Percentiles rank a stretch among this genome's conserved stretches.
Conservation (phyloP, 2,113 vertebrate genomes). For the Catharus fuscescens region DNA sequence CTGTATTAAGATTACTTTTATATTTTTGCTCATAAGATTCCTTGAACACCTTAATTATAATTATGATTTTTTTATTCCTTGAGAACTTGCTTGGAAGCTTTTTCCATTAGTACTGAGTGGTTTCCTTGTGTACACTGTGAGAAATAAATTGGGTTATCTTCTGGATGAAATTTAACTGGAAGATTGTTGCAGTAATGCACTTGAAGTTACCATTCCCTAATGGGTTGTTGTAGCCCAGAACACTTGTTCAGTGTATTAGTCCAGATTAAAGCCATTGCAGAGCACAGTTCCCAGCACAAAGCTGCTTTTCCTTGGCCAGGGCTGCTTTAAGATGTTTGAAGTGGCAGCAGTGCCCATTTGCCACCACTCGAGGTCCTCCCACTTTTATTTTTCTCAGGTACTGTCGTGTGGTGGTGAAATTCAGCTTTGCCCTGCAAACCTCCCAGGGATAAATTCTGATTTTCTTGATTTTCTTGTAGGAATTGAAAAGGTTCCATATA, state of each 20-base stretch:
- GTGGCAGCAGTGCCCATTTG: neutral
- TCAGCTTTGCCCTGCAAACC: neutral
- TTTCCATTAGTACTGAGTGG: neutral
- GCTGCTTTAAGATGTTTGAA: neutral
- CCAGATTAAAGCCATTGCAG: neutral
- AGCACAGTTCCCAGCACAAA: neutral
- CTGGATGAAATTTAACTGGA: neutral
- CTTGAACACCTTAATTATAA: neutral
- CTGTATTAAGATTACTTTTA: neutral
- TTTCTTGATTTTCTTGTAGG: neutral
- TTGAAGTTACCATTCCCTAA: neutral
- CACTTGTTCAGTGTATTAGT: neutral
- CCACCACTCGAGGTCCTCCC: slow-evolving; percentile 61
- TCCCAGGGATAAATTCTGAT: neutral
- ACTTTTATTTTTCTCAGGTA: slow-evolving; percentile 42
- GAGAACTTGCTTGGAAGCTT: neutral
- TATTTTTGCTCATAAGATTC: neutral
- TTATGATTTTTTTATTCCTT: neutral
- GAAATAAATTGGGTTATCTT: neutral
- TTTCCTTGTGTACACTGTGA: neutral
- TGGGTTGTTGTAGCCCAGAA: neutral
- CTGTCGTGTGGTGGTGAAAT: neutral
- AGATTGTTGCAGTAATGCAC: neutral
- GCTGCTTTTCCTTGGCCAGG: neutral
- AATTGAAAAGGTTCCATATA: neutral